Conservation (phyloP, 2,888 invertebrate genomes). For the Metopia argyrocephala region DNA sequence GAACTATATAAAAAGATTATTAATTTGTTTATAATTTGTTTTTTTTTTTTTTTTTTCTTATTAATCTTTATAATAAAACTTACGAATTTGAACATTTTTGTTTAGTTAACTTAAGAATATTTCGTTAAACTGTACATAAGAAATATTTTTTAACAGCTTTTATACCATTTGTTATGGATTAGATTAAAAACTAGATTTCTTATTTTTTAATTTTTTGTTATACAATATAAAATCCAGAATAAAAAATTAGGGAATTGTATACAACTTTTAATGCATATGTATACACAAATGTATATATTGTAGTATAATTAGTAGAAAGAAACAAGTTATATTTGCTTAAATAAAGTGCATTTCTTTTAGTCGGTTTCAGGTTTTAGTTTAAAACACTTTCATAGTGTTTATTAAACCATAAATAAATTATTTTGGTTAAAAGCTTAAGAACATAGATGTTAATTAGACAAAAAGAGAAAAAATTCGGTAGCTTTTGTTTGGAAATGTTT, state of each 20-base stretch:
- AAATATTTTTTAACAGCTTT: not conserved
- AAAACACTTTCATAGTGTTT: too few relatives aligned
- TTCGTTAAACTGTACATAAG: not conserved
- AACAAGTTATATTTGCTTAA: too few relatives aligned
- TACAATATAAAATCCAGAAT: constrained; percentile 7
- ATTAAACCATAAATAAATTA: too few relatives aligned
- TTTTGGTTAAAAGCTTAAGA: too few relatives aligned
- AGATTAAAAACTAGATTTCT: not conserved
- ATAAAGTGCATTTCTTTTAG: too few relatives aligned
- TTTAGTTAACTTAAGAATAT: not conserved
- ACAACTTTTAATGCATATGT: not conserved
- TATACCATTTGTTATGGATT: constrained; percentile 8
- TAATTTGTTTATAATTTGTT: not conserved
- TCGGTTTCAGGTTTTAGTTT: too few relatives aligned
- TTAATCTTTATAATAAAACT: constrained; percentile 26
- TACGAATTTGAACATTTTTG: constrained; percentile 57
- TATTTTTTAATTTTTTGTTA: not conserved
- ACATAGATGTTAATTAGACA: too few relatives aligned
- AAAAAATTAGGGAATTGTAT: not conserved
- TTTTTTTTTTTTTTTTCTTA: not conserved
- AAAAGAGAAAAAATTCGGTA: too few relatives aligned
- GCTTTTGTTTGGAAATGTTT: too few relatives aligned
- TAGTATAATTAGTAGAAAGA: too few relatives aligned
- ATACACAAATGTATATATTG: not conserved
- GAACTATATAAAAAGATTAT: not conserved